Conservation (phyloP, 2,113 vertebrate species). For the Chloebia gouldiae region DNA sequence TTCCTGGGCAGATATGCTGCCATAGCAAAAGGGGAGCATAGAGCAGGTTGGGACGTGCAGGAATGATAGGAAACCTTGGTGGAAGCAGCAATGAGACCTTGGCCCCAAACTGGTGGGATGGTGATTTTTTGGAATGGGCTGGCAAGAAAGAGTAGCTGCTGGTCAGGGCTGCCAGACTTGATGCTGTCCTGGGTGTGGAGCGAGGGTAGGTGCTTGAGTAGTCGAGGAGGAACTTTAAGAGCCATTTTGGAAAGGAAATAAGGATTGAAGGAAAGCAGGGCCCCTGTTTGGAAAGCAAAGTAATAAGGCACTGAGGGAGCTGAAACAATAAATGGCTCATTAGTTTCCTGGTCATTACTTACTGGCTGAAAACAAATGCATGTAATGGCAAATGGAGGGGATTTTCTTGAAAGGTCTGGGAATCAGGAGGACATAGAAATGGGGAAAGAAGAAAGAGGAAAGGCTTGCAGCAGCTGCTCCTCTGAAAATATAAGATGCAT, state of each 20-base stretch:
- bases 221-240: neutral
- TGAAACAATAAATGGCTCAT: neutral
- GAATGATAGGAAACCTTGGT: neutral
- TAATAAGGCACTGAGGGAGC: neutral
- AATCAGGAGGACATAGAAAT: neutral
- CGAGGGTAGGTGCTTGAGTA: neutral
- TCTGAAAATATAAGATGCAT: neutral
- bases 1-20: neutral
- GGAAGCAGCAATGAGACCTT: neutral
- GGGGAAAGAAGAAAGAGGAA: neutral
- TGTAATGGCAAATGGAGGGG: neutral
- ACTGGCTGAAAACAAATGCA: neutral
- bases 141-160: neutral
- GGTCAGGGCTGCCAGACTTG: neutral
- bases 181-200: accelerated
- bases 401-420: neutral
- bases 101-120: neutral
- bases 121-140: neutral
- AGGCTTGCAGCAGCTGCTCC: neutral
- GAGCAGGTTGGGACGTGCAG: neutral
- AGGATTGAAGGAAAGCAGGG: neutral
- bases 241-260: neutral
- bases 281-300: neutral
- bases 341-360: neutral
- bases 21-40: neutral